Evolutionary conservation across 1,140 invertebrate species (phyloP), one percentile per base, ranked within the genome.

Genomic region (Polypedilum pembai): DNA sequence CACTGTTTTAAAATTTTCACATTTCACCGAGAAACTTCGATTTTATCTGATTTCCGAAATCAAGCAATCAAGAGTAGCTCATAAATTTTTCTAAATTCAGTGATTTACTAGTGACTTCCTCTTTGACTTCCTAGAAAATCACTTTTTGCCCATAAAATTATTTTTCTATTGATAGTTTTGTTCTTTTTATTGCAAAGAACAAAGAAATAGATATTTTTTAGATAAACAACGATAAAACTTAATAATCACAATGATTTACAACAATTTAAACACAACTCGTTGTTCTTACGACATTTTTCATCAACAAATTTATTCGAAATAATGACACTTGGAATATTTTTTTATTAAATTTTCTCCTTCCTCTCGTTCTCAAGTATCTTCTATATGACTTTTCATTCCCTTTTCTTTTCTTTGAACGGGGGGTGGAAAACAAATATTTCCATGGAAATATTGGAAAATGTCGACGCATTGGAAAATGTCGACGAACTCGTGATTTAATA

Each of bases 161-260:
- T 56, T 56, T 56, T 56, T 56, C 45, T 56, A 33, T 33, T 33
- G 1, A 33, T 33, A 12, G 12, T 56, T 56, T 56, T 56, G 2
- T 41, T 45, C 41, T 45, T 56, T 15, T n/a, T 4, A 56, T n/a
- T 56, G 12, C n/a, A 12, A 15, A n/a, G 45, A 56, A 12, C 45
- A 56, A 33, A 56, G 45, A 56, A 56, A 15, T 12, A 33, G 24
- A 33, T 3, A 33, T 33, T 5, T 33, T 33, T 33, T 33, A n/a
- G n/a, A 56, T 12, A 15, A 56, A 12, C n/a, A 56, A 56, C 45
- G 45, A 56, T 56, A n/a, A 56, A 56, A 56, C 45, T 56, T 56
- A 56, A 56, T 56, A 56, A 56, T 56, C 8, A 56, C 45, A 56
- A n/a, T 56, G 12, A 56, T n/a, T n/a, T 56, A 56, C 45, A 56